phyloP scores from a whole-genome alignment of 2,113 vertebrate species.

The Grus americana region DNA sequence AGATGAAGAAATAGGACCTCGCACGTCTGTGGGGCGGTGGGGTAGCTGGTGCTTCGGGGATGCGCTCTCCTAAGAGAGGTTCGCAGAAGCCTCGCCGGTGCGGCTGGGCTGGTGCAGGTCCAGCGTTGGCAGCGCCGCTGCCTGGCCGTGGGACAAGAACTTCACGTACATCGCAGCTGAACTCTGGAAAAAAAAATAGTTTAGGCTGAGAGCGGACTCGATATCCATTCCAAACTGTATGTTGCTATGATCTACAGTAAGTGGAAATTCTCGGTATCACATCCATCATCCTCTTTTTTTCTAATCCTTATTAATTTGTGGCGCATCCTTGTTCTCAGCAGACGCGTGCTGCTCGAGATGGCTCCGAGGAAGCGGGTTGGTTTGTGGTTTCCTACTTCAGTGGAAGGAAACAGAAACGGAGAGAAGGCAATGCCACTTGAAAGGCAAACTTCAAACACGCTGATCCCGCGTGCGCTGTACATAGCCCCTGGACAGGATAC shows the following conservation, averaged over 20 bases:
- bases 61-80: neutral
- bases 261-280: neutral
- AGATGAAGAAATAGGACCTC: neutral
- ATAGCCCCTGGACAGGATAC: neutral
- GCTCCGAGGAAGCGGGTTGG: neutral
- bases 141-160: neutral
- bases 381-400: neutral
- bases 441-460: neutral
- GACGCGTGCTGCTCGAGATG: rapidly evolving
- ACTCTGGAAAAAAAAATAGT: neutral
- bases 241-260: neutral
- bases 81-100: neutral
- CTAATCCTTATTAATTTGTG: neutral
- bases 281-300: neutral
- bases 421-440: neutral
- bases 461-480: rapidly evolving
- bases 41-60: neutral
- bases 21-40: neutral
- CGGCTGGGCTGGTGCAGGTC: neutral
- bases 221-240: neutral
- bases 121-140: rapidly evolving
- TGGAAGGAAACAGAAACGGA: neutral
- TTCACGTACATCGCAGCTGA: too few relatives aligned
- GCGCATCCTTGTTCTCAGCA: neutral
- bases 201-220: neutral